Conservation (phyloP, 2,113 vertebrate species). For the Cygnus atratus region DNA sequence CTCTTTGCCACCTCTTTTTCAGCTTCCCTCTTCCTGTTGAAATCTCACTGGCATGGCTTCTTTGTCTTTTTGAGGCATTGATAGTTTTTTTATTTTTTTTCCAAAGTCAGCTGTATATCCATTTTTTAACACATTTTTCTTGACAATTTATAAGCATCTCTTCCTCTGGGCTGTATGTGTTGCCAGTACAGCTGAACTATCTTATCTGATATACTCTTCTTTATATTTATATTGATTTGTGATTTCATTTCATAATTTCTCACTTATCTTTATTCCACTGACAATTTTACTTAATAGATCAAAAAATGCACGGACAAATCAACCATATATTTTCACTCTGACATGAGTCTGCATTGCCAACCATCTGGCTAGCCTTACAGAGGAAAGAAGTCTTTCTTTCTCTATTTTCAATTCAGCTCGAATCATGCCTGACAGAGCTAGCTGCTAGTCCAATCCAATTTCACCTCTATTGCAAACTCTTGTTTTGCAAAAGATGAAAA, state of each 20-base stretch:
- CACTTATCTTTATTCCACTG: neutral
- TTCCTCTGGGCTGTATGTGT: neutral
- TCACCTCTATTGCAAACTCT: constrained; percentile 4
- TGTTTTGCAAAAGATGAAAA: neutral
- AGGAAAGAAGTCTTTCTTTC: neutral
- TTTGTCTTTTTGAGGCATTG: neutral
- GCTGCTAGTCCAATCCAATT: constrained; percentile 13
- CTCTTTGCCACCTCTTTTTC: neutral
- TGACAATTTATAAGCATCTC: neutral
- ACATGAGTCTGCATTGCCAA: neutral
- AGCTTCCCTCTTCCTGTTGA: neutral
- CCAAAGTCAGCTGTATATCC: neutral
- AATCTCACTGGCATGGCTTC: neutral
- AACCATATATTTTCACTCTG: neutral
- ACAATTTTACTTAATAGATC: neutral
- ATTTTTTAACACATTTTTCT: neutral
- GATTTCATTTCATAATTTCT: neutral
- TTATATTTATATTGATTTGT: neutral
- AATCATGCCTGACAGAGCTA: neutral
- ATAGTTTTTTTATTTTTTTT: neutral
- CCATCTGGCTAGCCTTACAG: constrained; percentile 2
- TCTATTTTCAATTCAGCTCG: constrained; percentile 3
- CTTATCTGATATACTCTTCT: neutral
- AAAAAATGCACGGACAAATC: neutral
- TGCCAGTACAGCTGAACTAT: neutral